A percentile compares a stretch with the other conserved stretches of the same genome.
Conservation (phyloP, 2,888 invertebrate species). For the Rhagophthalmus giganteus region DNA sequence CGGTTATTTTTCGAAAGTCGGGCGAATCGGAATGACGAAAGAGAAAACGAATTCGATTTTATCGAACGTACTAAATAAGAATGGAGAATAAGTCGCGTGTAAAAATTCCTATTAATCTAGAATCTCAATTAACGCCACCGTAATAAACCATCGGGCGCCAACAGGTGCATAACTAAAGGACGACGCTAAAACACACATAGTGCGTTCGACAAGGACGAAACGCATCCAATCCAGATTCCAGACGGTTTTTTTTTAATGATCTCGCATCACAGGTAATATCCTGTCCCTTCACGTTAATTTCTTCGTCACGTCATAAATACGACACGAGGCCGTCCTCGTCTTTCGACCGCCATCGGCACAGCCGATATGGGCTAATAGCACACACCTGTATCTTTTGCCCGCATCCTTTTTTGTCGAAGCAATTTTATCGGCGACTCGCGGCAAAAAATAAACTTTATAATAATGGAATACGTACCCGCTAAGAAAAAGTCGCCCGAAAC, state of each 20-base stretch:
- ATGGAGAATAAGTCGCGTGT: slow-evolving; percentile 40
- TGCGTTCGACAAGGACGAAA: slow-evolving; percentile 40
- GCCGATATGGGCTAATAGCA: slow-evolving; percentile 21
- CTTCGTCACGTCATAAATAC: slow-evolving; percentile 50
- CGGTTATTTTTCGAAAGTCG: background rate
- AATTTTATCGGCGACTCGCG: background rate
- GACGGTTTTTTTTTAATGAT: slow-evolving; percentile 50
- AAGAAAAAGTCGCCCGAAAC: background rate
- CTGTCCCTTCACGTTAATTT: slow-evolving; percentile 48
- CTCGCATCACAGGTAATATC: slow-evolving; percentile 47
- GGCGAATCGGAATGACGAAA: background rate
- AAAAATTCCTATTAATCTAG: slow-evolving; percentile 43
- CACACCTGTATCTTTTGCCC: slow-evolving; percentile 10
- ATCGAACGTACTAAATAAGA: background rate
- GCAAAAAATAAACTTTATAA: background rate
- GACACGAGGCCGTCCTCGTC: slow-evolving; percentile 17
- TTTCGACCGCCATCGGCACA: slow-evolving; percentile 4
- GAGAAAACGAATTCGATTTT: background rate
- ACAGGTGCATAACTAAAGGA: slow-evolving; percentile 38
- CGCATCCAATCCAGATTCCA: slow-evolving; percentile 48
- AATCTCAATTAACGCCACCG: slow-evolving; percentile 46
- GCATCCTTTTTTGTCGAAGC: background rate
- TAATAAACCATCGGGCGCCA: slow-evolving; percentile 46
- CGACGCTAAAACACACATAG: slow-evolving; percentile 40
- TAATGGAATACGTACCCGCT: background rate